A percentile compares a stretch with the other conserved stretches of the same genome.
phyloP scores from a whole-genome alignment of 2,888 invertebrate genomes.

The Phyllotreta striolata region DNA sequence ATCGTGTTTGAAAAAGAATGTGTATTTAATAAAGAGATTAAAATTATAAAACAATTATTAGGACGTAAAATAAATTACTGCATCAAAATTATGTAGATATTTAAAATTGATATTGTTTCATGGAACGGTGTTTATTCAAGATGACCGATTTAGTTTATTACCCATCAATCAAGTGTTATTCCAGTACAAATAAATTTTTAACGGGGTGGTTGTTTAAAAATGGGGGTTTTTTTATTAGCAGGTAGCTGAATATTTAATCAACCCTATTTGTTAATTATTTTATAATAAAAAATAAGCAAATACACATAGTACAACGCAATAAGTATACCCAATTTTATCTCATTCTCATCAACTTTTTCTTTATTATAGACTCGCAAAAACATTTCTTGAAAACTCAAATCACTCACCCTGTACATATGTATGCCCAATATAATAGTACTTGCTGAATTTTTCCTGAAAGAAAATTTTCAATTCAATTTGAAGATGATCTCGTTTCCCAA shows the following conservation, averaged over 20 bases:
- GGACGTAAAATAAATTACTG: not conserved
- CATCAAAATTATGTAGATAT: constrained; percentile 13
- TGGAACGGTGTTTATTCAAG: constrained; percentile 8
- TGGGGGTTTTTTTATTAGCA: not conserved
- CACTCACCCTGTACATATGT: no score
- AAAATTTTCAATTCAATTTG: constrained; percentile 5
- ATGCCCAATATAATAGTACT: not conserved
- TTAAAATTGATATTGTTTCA: constrained; percentile 16
- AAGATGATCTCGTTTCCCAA: constrained; percentile 26
- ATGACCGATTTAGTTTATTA: not conserved
- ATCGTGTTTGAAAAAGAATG: no score
- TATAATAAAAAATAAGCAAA: no score
- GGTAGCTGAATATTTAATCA: no score
- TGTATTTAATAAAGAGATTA: no score
- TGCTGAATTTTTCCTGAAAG: not conserved
- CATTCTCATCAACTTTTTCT: no score
- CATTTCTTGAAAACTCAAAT: no score
- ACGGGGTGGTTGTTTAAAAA: constrained; percentile 3
- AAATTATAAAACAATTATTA: no score
- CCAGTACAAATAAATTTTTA: not conserved
- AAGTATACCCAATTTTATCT: no score
- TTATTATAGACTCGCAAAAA: no score
- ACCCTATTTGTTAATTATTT: no score
- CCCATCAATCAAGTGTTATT: constrained; percentile 14
- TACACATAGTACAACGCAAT: no score